phyloP scores from a whole-genome alignment of 2,888 invertebrate species.

The Tenthredo mesomela region DNA sequence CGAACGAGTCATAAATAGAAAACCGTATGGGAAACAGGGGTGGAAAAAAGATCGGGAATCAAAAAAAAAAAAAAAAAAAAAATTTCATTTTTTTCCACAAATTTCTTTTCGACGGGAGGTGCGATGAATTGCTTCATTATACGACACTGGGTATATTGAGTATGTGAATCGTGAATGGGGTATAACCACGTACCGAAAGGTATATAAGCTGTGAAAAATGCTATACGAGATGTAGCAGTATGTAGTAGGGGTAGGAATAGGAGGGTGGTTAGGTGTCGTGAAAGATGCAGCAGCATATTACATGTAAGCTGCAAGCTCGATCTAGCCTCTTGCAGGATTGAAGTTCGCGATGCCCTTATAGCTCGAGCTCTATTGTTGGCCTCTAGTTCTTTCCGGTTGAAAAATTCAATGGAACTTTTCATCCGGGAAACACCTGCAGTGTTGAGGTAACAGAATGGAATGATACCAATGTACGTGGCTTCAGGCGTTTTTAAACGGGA shows the following conservation, averaged over 20 bases:
- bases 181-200: constrained; percentile 16
- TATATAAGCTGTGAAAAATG: constrained; percentile 13
- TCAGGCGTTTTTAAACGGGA: not conserved
- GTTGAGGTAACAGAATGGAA: constrained; percentile 7
- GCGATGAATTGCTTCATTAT: not conserved
- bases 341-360: not conserved
- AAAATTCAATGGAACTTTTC: constrained; percentile 36
- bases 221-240: not conserved
- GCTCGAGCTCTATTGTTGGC: not conserved
- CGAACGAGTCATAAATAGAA: not conserved
- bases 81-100: not conserved
- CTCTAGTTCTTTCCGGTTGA: not conserved
- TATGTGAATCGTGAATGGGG: not conserved
- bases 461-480: not conserved
- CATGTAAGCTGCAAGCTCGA: constrained; percentile 28
- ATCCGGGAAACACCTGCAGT: constrained; percentile 28
- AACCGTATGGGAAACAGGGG: not conserved
- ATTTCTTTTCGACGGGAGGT: not conserved
- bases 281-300: constrained; percentile 39
- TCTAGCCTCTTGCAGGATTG: constrained; percentile 20
- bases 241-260: not conserved
- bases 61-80: no score
- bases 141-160: not conserved
- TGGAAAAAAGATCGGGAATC: not conserved
- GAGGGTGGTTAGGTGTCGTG: not conserved